Evolutionary conservation across 1,140 invertebrate genomes (phyloP), one percentile per base, ranked within the genome.

Genomic region (Pseudomyrmex flavicornis): DNA sequence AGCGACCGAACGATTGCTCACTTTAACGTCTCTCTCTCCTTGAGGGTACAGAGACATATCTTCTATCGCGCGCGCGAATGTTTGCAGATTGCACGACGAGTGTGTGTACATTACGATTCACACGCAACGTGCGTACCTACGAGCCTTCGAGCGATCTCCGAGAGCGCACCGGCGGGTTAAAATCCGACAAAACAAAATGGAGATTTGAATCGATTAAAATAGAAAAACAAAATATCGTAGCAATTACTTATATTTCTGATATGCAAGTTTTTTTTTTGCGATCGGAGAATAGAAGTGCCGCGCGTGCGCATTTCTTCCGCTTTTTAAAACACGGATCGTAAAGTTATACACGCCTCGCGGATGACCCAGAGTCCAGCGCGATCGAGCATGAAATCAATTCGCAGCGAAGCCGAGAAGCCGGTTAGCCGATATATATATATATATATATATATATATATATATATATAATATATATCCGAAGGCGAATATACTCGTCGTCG

Each of bases 351-450:
- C 75, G 15, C 12, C 54, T 58, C 75, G 84, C 83, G 85, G 87
- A 90, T 87, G 89, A 91, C 87, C 89, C 86, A 88, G 86, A 90
- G 82, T 89, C 86, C 59, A 10, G 82, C 61, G 84, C 87, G 85
- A 91, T 89, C 84, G 80, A 88, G 86, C 88, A 86, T 88, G 88
- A 90, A 91, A 90, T 90, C 88, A 77, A 90, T 90, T 90, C 75
- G 70, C 22, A 50, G 26, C 65, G 22, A 69, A 85, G 74, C 72
- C 82, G 83, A 73, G 74, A 8, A 48, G 17, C 59, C 73, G 58
- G 46, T 76, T 65, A 65, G 20, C 70, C 54, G 35, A 58, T 58
- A 58, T 73, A 73, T 73, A 26, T 0, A 35, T 35, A 35, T 35
- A 35, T 35, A 35, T 7, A 35, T 35, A 35, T 35, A 35, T 35